Conservation (phyloP, 2,113 vertebrate genomes). For the Nerophis lumbriciformis region DNA sequence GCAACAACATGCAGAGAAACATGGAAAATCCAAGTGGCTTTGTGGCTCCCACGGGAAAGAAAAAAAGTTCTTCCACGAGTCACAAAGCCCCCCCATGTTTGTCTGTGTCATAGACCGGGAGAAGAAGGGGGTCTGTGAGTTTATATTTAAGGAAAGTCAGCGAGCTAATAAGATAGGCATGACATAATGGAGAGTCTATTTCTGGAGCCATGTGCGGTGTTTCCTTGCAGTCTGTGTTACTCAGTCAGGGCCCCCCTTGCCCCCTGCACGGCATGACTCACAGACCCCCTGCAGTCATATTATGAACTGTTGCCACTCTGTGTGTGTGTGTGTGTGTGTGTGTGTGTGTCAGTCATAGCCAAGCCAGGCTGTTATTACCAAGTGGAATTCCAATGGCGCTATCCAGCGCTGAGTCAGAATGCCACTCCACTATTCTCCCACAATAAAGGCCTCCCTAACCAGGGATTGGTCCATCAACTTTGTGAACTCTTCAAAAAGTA, state of each 20-base stretch:
- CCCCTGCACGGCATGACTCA: conserved; percentile 33
- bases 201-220: conserved; percentile 35
- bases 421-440: conserved; percentile 21
- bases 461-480: not conserved
- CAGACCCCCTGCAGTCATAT: conserved; percentile 32
- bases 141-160: conserved; percentile 46
- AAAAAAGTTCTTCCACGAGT: conserved; percentile 17
- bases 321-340: conserved; percentile 23
- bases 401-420: conserved; percentile 39
- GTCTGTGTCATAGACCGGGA: conserved; percentile 40
- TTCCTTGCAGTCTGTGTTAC: conserved; percentile 38
- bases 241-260: conserved; percentile 23
- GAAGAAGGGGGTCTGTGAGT: conserved; percentile 15
- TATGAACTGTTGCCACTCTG: conserved; percentile 26
- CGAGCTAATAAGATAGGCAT: conserved; percentile 29
- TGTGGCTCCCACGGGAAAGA: conserved; percentile 29
- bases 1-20: conserved; percentile 15
- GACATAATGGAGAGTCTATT: conserved; percentile 62
- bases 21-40: conserved; percentile 29
- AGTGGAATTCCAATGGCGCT: conserved; percentile 29
- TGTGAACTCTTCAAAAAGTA: not conserved
- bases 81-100: conserved; percentile 28
- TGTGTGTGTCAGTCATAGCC: conserved; percentile 31
- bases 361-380: conserved; percentile 37
- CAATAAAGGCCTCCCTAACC: conserved; percentile 13